Evolutionary conservation across 2,888 invertebrate species (phyloP), one percentile per base, ranked within the genome.

Genomic region (Pyrgus malvae): DNA sequence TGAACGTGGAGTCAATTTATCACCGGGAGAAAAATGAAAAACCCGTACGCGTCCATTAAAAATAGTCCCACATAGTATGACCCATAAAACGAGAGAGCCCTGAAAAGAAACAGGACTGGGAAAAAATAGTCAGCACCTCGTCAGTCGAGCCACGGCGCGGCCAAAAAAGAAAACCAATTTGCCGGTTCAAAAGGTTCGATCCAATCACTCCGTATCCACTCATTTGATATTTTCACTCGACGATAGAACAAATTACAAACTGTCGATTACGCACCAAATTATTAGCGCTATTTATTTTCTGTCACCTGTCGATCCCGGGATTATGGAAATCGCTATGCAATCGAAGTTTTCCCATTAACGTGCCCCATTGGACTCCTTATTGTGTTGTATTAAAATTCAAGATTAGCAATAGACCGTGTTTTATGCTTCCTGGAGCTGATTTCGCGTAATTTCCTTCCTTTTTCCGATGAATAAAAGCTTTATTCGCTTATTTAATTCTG

Each of bases 141-240:
- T 79, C 84, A 82, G 75, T 65, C 73, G 74, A 74, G 74, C 74
- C 74, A 74, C 58, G 70, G 29, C 73, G 74, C 75, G 74, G 72
- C 76, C 83, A 81, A 83, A 89, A 89, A 88, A 87, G 86, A 90
- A 90, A 90, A 89, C 85, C 88, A 89, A 89, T 90, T 89, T 85
- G 82, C 76, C 76, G 87, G 87, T 85, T 88, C 87, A 89, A 89
- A 89, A 88, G 89, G 78, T 83, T 82, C 86, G 81, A 85, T 83
- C 84, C 84, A 80, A 86, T 85, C 79, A 78, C 74, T 65, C 77
- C 83, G 82, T 83, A 85, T 85, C 85, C 84, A 88, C 89, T 88
- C 86, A 88, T 87, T 88, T 82, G 86, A 86, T 85, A 88, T 88
- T 89, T 88, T 80, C 84, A 78, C 82, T 80, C 74, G 72, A 57